Evolutionary conservation across 2,797 vertebrate genomes (phyloP).

Genomic region (Decapterus maruadsi): DNA sequence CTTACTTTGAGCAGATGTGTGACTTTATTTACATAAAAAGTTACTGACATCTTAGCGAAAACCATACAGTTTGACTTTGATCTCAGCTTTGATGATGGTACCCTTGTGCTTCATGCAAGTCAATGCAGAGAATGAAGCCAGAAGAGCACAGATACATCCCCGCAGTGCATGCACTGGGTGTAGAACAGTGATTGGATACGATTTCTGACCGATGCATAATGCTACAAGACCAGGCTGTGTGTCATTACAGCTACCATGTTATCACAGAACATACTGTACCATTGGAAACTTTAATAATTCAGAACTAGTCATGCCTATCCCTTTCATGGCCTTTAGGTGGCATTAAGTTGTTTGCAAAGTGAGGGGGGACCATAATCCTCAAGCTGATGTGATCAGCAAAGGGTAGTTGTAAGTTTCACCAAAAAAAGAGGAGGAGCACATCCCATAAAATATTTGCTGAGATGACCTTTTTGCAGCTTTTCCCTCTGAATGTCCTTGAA

Average conservation of each 20-base stretch:
- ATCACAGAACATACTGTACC: constrained; percentile 20
- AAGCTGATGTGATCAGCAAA: constrained; percentile 18
- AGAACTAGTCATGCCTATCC: constrained; percentile 7
- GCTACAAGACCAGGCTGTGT: not conserved
- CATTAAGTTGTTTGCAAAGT: constrained; percentile 25
- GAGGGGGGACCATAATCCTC: constrained; percentile 21
- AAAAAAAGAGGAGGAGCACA: not conserved
- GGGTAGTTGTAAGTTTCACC: constrained; percentile 9
- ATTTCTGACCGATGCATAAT: not conserved
- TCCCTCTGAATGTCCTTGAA: constrained; percentile 11
- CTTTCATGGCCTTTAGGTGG: constrained; percentile 16
- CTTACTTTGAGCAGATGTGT: constrained; percentile 52
- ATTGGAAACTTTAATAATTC: constrained; percentile 9
- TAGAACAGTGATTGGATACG: not conserved
- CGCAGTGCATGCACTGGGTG: not conserved
- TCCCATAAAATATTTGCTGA: constrained; percentile 13
- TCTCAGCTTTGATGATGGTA: constrained; percentile 68
- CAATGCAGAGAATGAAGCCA: not conserved
- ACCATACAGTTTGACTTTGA: constrained; percentile 67
- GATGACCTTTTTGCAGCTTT: constrained; percentile 18
- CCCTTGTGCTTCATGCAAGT: constrained; percentile 35
- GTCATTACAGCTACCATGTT: constrained; percentile 19
- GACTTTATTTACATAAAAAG: constrained; percentile 74
- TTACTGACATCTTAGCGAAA: constrained; percentile 62
- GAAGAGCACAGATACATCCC: not conserved